Conservation (phyloP, 2,888 invertebrate genomes). For the Phalangium opilio region DNA sequence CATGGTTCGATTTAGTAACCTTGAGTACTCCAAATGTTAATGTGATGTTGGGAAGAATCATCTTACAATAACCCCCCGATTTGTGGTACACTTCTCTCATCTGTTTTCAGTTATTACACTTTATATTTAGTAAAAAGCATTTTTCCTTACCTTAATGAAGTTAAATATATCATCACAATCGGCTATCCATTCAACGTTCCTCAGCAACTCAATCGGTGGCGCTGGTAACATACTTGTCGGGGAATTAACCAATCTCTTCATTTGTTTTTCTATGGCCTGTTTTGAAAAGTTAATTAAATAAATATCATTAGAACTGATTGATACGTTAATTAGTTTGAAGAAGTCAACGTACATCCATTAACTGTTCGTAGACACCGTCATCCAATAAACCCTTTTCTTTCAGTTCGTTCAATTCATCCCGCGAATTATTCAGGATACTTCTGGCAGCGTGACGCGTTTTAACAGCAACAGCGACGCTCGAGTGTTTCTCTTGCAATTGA, state of each 20-base stretch:
- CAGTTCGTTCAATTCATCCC: conserved; percentile 40
- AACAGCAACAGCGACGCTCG: conserved; percentile 46
- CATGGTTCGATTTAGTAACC: too few relatives aligned
- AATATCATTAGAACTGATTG: too few relatives aligned
- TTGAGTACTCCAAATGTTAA: too few relatives aligned
- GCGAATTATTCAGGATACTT: conserved; percentile 42
- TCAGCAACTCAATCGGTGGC: conserved; percentile 28
- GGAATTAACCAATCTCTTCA: conserved; percentile 32
- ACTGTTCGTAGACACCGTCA: conserved; percentile 40
- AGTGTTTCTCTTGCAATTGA: conserved; percentile 41
- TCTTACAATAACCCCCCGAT: too few relatives aligned
- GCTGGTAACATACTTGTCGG: conserved; percentile 30
- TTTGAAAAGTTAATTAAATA: too few relatives aligned
- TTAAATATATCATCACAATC: conserved; percentile 25
- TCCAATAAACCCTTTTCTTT: conserved; percentile 44
- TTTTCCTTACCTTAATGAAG: conserved; percentile 26
- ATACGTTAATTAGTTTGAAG: too few relatives aligned
- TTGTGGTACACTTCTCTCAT: too few relatives aligned
- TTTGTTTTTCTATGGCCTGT: conserved; percentile 37
- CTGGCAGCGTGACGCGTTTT: conserved; percentile 47
- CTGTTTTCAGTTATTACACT: too few relatives aligned
- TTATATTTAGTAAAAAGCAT: too few relatives aligned
- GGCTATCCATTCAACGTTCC: conserved; percentile 29
- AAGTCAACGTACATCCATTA: conserved; percentile 34
- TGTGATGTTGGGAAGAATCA: too few relatives aligned